Percentiles rank a stretch among this genome's conserved stretches.
Conservation (phyloP, 2,113 vertebrate genomes). For the Grantiella picta region DNA sequence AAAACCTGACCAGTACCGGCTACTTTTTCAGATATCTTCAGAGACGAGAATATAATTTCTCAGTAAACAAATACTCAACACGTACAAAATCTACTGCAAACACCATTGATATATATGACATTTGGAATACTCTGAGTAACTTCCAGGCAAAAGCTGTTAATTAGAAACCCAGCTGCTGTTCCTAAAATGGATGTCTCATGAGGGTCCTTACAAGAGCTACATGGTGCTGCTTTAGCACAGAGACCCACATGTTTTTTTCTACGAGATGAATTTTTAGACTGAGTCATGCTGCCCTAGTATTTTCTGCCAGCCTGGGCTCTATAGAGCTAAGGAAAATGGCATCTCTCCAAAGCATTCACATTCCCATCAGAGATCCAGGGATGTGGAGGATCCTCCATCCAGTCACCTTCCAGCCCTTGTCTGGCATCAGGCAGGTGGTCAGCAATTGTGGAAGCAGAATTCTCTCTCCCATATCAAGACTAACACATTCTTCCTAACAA, state of each 20-base stretch:
- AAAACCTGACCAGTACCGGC: background rate
- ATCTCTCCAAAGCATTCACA: background rate
- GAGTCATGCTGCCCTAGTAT: background rate
- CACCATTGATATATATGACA: background rate
- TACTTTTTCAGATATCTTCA: background rate
- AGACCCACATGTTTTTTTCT: accelerated
- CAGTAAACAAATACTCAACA: background rate
- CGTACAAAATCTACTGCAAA: background rate
- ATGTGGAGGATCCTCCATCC: background rate
- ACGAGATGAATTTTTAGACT: background rate
- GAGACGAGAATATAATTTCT: background rate
- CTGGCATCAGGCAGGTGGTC: accelerated
- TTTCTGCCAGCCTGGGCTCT: background rate
- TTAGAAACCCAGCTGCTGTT: background rate
- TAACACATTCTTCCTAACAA: background rate
- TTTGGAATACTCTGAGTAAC: background rate
- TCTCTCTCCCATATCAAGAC: background rate
- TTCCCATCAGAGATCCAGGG: background rate
- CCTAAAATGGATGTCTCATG: background rate
- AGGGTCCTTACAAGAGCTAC: background rate
- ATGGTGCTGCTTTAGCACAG: background rate
- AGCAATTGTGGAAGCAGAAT: background rate
- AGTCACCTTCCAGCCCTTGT: background rate
- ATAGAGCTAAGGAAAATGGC: background rate
- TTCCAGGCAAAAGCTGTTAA: background rate